phyloP scores from a whole-genome alignment of 2,797 vertebrate genomes.

The Lutjanus argentimaculatus region DNA sequence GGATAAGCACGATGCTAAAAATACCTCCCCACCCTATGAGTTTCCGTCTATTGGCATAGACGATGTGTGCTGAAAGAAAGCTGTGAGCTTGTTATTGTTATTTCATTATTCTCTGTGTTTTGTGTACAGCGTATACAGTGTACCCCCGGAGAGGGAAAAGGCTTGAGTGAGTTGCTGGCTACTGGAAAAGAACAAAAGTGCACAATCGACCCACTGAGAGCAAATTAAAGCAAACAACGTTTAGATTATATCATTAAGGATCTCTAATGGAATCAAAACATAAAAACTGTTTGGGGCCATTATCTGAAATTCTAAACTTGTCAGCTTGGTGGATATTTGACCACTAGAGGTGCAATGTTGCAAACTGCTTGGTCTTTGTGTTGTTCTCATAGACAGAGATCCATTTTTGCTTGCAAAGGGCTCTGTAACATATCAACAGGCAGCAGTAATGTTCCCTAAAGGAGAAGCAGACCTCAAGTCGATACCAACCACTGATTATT shows the following conservation, averaged over 20 bases:
- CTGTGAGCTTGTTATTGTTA: conserved; percentile 69
- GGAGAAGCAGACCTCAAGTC: conserved; percentile 3
- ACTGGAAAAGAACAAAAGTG: conserved; percentile 51
- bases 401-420: neutral
- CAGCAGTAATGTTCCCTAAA: neutral
- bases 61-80: conserved; percentile 65
- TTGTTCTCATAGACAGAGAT: neutral
- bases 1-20: conserved; percentile 78
- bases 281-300: conserved; percentile 41
- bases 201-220: conserved; percentile 51
- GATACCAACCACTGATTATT: neutral
- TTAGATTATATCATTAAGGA: conserved; percentile 43
- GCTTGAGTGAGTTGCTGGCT: conserved; percentile 36
- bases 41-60: conserved; percentile 63
- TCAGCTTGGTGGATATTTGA: conserved; percentile 7
- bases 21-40: conserved; percentile 69
- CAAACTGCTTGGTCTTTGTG: neutral
- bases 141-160: conserved; percentile 24
- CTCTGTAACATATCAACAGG: conserved; percentile 12
- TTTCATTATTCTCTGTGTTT: conserved; percentile 70
- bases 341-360: neutral
- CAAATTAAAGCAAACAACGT: conserved; percentile 60
- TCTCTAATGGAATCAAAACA: conserved; percentile 29
- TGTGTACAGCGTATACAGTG: conserved; percentile 37
- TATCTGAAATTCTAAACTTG: conserved; percentile 43